Evolutionary conservation across 2,888 invertebrate species (phyloP), one percentile per base, ranked within the genome.

Genomic region (Theretra japonica): DNA sequence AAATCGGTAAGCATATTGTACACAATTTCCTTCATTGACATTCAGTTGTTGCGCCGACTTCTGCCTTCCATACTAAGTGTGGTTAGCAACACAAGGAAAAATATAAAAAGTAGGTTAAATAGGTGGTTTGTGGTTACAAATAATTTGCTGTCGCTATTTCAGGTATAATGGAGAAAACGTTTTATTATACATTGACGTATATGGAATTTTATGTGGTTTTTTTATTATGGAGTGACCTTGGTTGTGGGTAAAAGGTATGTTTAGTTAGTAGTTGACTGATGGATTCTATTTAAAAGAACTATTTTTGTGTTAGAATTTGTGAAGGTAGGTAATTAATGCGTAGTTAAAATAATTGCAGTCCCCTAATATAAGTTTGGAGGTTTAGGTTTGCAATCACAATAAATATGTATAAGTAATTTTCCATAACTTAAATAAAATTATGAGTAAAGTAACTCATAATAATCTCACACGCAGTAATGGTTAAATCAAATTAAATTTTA

Each of bases 11-110:
- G 53, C 53, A 53, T 53, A 53, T 53, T 53, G 53, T 53, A 53
- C 53, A 53, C 53, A 53, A 53, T 53, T 53, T 53, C 53, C 53
- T 53, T 53, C 53, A 53, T 53, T 53, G 53, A 53, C 53, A 53
- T 53, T 53, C 53, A 53, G 53, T n/a, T n/a, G 53, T 17, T 53
- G 15, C 7, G 58, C 25, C 23, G 25, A 23, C 25, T 17, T 53
- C n/a, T 53, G 53, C n/a, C 53, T n/a, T 58, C 25, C 58, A 25
- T 58, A 25, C 58, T 17, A 58, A 58, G 58, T 58, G 25, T 58
- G 58, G 53, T 58, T 25, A 17, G 58, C 25, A 58, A 58, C 58
- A 58, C 25, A 58, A 58, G 58, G 58, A 58, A 58, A 23, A 23
- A 58, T 23, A 28, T 30, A 1, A 59, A 59, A 65, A 21, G 33